Percentiles rank a stretch among this genome's conserved stretches.
Conservation (phyloP, 92 coral and sea anemone species). For the Zoanthus sociatus region DNA sequence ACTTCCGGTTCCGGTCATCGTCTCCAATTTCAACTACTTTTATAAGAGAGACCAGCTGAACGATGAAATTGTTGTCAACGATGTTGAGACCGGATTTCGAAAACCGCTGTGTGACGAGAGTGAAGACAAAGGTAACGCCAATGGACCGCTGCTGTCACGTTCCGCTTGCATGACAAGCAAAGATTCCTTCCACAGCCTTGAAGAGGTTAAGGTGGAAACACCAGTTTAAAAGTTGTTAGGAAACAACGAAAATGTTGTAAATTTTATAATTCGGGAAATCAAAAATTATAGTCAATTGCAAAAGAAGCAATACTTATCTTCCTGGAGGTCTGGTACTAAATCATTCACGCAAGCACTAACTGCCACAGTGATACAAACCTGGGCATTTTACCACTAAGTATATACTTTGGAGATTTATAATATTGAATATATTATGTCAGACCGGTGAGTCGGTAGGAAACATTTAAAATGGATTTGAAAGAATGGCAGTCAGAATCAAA, state of each 20-base stretch:
- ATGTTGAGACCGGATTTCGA: slow-evolving; percentile 58
- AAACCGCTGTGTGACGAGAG: slow-evolving; percentile 57
- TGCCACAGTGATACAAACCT: too few relatives aligned
- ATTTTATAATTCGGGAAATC: too few relatives aligned
- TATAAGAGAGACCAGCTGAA: slow-evolving; percentile 88
- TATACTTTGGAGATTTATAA: too few relatives aligned
- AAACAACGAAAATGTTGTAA: background rate
- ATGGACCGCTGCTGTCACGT: slow-evolving; percentile 80
- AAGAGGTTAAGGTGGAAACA: slow-evolving; percentile 82
- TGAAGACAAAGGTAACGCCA: slow-evolving; percentile 40
- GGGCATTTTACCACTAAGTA: too few relatives aligned
- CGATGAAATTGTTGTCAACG: slow-evolving; percentile 80
- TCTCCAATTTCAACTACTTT: slow-evolving; percentile 97
- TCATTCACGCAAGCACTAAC: too few relatives aligned
- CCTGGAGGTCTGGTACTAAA: too few relatives aligned
- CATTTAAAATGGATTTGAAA: too few relatives aligned
- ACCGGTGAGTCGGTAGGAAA: too few relatives aligned
- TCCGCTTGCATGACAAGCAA: slow-evolving; percentile 68
- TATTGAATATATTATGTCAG: too few relatives aligned
- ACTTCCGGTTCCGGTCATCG: slow-evolving; percentile 98
- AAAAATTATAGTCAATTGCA: too few relatives aligned
- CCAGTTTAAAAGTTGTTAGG: slow-evolving; percentile 65
- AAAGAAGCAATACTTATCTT: too few relatives aligned
- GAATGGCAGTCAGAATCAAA: too few relatives aligned
- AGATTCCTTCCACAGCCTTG: slow-evolving; percentile 52